Evolutionary conservation across 2,888 invertebrate genomes (phyloP).

Genomic region (Nomada hirtipes): DNA sequence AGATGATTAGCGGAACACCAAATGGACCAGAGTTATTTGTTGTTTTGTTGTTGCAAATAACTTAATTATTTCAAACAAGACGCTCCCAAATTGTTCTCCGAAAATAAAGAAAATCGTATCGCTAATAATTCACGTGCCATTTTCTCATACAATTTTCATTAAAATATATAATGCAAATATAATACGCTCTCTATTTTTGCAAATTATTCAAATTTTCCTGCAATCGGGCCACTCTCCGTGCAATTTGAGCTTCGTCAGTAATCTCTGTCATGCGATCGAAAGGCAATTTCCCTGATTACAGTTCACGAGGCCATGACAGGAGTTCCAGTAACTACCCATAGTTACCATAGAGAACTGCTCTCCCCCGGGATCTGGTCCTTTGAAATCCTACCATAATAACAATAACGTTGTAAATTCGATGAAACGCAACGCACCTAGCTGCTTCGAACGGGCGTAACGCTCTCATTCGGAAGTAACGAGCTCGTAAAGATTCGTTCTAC

Average conservation of each 20-base stretch:
- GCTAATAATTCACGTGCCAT: too few relatives aligned
- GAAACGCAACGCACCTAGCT: not conserved
- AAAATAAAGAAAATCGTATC: too few relatives aligned
- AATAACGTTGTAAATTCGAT: conserved; percentile 18
- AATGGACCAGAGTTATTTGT: too few relatives aligned
- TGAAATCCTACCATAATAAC: conserved; percentile 3
- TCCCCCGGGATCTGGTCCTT: not conserved
- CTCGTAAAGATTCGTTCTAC: conserved; percentile 1
- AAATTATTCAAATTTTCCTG: not conserved
- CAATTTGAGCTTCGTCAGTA: not conserved
- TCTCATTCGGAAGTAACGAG: conserved; percentile 1
- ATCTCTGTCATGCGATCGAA: not conserved
- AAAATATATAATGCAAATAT: not conserved
- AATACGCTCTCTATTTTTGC: not conserved
- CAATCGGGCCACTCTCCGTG: not conserved
- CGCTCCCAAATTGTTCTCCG: too few relatives aligned
- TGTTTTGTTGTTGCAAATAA: too few relatives aligned
- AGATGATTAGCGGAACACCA: too few relatives aligned
- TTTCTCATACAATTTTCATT: not conserved
- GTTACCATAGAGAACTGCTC: not conserved
- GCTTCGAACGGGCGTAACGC: not conserved
- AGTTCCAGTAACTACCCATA: not conserved
- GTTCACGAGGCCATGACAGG: not conserved
- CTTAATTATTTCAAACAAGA: too few relatives aligned
- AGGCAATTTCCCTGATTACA: conserved; percentile 17